Percentiles rank a stretch among this genome's conserved stretches.
Conservation (phyloP, 2,888 invertebrate genomes). For the Lingula anatina region DNA sequence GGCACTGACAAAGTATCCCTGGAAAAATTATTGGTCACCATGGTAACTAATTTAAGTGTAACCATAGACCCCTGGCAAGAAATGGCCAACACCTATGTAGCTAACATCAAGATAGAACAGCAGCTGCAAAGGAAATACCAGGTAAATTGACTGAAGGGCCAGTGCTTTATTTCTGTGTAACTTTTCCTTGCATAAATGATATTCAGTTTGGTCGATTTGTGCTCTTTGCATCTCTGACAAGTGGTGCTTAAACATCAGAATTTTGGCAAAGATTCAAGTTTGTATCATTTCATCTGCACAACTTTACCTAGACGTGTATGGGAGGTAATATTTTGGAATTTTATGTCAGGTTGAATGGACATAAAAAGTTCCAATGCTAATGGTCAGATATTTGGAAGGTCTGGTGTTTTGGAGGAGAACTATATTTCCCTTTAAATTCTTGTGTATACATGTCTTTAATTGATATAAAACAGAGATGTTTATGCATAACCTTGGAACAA, state of each 20-base stretch:
- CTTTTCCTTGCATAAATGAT: neutral
- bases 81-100: slow-evolving; percentile 74
- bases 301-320: neutral
- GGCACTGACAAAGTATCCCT: slow-evolving; percentile 88
- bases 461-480: too few species aligned
- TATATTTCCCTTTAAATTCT: too few species aligned
- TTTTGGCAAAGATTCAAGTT: too few species aligned
- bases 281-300: too few species aligned
- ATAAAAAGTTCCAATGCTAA: too few species aligned
- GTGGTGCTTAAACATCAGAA: too few species aligned
- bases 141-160: slow-evolving; percentile 56
- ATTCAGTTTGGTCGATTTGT: neutral
- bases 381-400: too few species aligned
- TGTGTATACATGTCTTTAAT: too few species aligned
- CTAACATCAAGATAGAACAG: slow-evolving; percentile 84
- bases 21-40: slow-evolving; percentile 75
- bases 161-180: neutral
- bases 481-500: too few species aligned
- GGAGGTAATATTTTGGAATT: neutral
- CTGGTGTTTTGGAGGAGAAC: too few species aligned
- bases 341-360: too few species aligned
- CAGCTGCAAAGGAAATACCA: slow-evolving; percentile 88
- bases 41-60: slow-evolving; percentile 88
- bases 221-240: too few species aligned
- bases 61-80: slow-evolving; percentile 76